Evolutionary conservation across 2,888 invertebrate genomes (phyloP).

Genomic region (Drosophila villosipedis): DNA sequence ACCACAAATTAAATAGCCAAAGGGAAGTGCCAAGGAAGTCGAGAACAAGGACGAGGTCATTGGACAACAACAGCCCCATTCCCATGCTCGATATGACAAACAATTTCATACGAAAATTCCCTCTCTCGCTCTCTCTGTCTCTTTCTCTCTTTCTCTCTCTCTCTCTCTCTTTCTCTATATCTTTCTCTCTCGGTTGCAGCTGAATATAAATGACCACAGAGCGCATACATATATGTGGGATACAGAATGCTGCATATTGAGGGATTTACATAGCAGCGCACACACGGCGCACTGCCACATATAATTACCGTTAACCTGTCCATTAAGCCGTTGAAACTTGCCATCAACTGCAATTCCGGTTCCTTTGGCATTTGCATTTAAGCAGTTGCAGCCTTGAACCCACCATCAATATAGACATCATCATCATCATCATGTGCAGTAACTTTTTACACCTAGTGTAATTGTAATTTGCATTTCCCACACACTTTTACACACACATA

Average conservation of each 20-base stretch:
- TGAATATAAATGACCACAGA: conserved; percentile 11
- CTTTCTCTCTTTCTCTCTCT: background rate
- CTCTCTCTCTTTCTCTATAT: background rate
- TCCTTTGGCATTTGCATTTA: conserved; percentile 29
- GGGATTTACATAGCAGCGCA: conserved; percentile 17
- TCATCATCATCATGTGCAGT: background rate
- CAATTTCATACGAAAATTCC: conserved; percentile 34
- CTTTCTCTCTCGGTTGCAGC: too few species aligned
- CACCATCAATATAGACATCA: conserved; percentile 1
- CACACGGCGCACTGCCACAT: conserved; percentile 2
- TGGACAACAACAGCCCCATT: conserved; percentile 10
- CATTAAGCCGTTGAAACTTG: conserved; percentile 38
- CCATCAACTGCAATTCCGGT: conserved; percentile 19
- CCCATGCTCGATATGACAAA: conserved; percentile 8
- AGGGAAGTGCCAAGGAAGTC: conserved; percentile 62
- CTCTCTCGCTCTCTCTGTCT: background rate
- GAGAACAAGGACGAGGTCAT: conserved; percentile 48
- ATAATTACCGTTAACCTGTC: conserved; percentile 59
- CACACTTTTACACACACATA: conserved; percentile 3
- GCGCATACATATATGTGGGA: background rate
- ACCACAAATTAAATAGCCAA: conserved; percentile 69
- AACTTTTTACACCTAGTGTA: conserved; percentile 23
- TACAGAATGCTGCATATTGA: conserved; percentile 2
- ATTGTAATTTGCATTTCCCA: conserved; percentile 32
- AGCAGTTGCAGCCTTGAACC: conserved; percentile 16